phyloP scores from a whole-genome alignment of 2,888 invertebrate genomes.

The Chesias legatella region DNA sequence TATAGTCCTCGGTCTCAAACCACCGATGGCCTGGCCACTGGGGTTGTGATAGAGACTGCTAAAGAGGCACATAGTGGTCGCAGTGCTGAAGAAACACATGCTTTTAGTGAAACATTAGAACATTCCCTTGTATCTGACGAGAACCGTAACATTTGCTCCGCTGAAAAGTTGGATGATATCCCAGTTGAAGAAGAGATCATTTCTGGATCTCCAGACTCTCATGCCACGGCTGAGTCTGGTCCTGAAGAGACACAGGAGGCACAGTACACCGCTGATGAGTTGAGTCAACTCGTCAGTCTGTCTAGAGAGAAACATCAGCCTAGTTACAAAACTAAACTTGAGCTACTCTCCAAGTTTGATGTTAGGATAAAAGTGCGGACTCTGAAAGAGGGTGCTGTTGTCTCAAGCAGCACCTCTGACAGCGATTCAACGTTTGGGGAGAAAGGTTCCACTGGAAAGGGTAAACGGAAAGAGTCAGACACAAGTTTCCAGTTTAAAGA shows the following conservation, averaged over 20 bases:
- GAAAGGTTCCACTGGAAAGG: slow-evolving; percentile 18
- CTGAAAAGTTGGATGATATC: slow-evolving; percentile 44
- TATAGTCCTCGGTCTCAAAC: slow-evolving; percentile 51
- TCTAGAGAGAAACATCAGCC: slow-evolving; percentile 42
- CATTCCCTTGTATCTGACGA: slow-evolving; percentile 25
- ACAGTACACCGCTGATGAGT: slow-evolving; percentile 39
- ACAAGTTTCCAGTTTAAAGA: slow-evolving; percentile 45
- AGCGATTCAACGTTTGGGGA: slow-evolving; percentile 53
- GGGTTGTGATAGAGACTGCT: slow-evolving; percentile 51
- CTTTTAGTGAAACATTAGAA: slow-evolving; percentile 17
- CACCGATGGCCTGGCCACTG: slow-evolving; percentile 41
- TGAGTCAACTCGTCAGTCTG: slow-evolving; percentile 45
- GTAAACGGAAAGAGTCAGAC: slow-evolving; percentile 37
- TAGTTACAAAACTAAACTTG: slow-evolving; percentile 69
- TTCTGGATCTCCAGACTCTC: slow-evolving; percentile 36
- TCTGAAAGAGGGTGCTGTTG: slow-evolving; percentile 58
- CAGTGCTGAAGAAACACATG: slow-evolving; percentile 40
- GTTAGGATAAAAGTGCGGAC: slow-evolving; percentile 76
- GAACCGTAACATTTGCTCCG: slow-evolving; percentile 36
- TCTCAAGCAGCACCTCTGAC: slow-evolving; percentile 64
- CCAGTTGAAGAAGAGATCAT: slow-evolving; percentile 25
- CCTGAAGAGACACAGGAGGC: slow-evolving; percentile 39
- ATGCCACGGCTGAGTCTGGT: slow-evolving; percentile 38
- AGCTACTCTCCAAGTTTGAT: slow-evolving; percentile 76
- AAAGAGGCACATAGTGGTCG: slow-evolving; percentile 39